Conservation (phyloP, 2,888 invertebrate species). For the Aphodius sticticus region DNA sequence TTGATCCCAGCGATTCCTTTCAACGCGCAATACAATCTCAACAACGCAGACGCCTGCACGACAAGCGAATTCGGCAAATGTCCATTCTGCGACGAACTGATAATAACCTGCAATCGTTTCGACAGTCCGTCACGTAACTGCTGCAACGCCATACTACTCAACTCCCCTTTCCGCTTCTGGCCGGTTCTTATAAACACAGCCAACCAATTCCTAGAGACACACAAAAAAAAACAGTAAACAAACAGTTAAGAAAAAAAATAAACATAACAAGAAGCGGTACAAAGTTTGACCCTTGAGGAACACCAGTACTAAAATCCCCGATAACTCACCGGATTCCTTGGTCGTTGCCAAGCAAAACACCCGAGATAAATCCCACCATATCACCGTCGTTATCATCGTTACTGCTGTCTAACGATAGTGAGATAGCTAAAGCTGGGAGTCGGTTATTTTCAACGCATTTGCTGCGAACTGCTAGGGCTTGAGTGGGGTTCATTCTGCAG, state of each 20-base stretch:
- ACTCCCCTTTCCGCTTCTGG: constrained; percentile 83
- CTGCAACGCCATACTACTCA: constrained; percentile 72
- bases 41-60: constrained; percentile 88
- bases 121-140: constrained; percentile 79
- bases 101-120: constrained; percentile 71
- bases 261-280: background rate
- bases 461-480: constrained; percentile 83
- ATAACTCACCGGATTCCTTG: constrained; percentile 69
- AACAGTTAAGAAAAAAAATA: background rate
- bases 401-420: constrained; percentile 76
- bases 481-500: constrained; percentile 89
- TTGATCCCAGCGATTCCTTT: constrained; percentile 93
- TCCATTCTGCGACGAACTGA: constrained; percentile 68
- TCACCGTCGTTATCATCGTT: constrained; percentile 52
- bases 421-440: constrained; percentile 88
- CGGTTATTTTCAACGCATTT: constrained; percentile 90
- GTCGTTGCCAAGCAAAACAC: constrained; percentile 86
- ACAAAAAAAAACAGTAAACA: background rate
- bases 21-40: constrained; percentile 90
- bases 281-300: background rate
- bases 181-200: constrained; percentile 89
- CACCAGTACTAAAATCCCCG: background rate
- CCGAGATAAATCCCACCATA: constrained; percentile 72
- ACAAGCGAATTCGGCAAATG: constrained; percentile 71
- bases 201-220: constrained; percentile 79